Evolutionary conservation across 2,113 vertebrate species (phyloP), one percentile per base, ranked within the genome.

Genomic region (Gambusia holbrooki): DNA sequence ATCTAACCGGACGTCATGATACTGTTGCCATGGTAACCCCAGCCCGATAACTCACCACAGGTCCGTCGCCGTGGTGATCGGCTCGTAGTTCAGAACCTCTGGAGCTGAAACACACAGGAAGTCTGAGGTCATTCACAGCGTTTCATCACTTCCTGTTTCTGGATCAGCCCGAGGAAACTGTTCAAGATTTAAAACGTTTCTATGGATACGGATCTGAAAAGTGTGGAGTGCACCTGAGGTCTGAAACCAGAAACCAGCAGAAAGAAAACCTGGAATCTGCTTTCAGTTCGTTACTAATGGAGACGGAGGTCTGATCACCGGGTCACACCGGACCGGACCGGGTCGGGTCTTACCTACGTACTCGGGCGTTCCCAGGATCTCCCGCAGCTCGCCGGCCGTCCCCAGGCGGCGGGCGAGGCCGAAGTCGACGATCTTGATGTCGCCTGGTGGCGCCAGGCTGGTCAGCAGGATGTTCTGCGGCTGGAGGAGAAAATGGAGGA

Each of bases 341-440:
- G 11, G 11, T 45, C 4, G 1, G 14, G 17, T 17, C 95, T 90
- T 97, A 98, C 97, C 97, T 48, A 98, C 95, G 32, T 99, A 99
- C 76, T 99, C 97, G 9, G 97, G 97, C 1, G 97, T 99, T 72
- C 97, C 97, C 92, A 98, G 94, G 79, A 99, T 98, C 90, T 98
- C 97, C 28, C 97, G 87, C 74, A 98, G 95, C 40, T 98, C 97
- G 68, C 89, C 92, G 0, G 86, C 88, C 67, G 90, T 94, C 30
- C 96, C 97, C 71, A 99, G 92, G 75, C 96, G 95, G 78, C 97
- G 95, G 35, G 97, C 96, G 95, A 99, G 95, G 66, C 97, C 97
- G 87, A 99, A 98, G 93, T 99, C 97, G 15, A 99, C 97, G 35
- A 99, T 96, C 94, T 98, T 98, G 72, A 99, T 96, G 89, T 99